phyloP scores from a whole-genome alignment of 2,113 vertebrate genomes.

The Cepphus grylle region DNA sequence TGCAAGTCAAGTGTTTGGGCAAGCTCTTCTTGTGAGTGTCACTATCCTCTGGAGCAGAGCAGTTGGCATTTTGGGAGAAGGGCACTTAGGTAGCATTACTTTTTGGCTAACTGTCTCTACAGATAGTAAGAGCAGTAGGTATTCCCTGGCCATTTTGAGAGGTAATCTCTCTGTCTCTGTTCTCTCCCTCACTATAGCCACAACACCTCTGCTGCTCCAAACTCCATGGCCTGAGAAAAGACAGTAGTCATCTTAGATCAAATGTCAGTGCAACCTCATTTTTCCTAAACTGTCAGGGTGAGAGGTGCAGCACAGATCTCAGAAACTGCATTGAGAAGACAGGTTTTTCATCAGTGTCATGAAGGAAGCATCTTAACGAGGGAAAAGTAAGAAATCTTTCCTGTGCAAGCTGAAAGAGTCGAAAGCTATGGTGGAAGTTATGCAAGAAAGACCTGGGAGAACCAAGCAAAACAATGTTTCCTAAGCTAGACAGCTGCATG shows the following conservation, averaged over 20 bases:
- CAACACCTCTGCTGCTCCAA: background rate
- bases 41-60: background rate
- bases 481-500: background rate
- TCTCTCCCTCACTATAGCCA: background rate
- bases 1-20: background rate
- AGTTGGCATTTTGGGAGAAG: background rate
- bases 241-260: background rate
- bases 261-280: background rate
- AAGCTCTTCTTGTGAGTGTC: background rate
- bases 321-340: background rate
- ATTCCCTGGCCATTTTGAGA: background rate
- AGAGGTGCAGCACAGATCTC: background rate
- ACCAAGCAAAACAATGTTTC: accelerated
- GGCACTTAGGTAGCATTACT: background rate
- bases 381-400: background rate
- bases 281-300: background rate
- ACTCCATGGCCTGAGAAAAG: background rate
- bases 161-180: background rate
- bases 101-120: background rate
- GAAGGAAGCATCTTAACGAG: background rate
- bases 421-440: background rate
- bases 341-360: background rate
- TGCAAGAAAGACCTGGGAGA: background rate
- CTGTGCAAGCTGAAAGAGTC: background rate
- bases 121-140: background rate